These are phyloP conservation scores for Leptura quadrifasciata DNA, from an alignment of 2,888 invertebrate species.

Conservation along the genomic window DNA sequence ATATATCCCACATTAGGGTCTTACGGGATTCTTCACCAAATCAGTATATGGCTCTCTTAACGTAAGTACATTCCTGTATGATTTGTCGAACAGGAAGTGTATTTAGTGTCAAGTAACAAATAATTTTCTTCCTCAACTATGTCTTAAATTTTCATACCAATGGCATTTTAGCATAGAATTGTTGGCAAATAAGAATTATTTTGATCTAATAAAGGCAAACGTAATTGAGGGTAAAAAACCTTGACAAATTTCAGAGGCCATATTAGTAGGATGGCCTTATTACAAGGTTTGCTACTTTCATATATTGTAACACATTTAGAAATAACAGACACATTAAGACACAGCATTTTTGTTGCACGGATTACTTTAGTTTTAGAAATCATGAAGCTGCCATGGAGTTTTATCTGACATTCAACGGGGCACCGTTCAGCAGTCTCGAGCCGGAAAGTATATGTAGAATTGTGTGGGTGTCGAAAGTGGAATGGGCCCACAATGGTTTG, in stretches of 20 bases:
- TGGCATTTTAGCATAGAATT: no score
- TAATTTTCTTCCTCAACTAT: no score
- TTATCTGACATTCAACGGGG: conserved; percentile 94
- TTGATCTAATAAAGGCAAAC: no score
- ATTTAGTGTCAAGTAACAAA: no score
- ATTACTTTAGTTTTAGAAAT: conserved; percentile 77
- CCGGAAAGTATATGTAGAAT: conserved; percentile 93
- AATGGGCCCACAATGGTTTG: conserved; percentile 86
- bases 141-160: no score
- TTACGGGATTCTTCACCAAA: conserved; percentile 94
- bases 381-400: conserved; percentile 92
- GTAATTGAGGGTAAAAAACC: no score
- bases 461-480: conserved; percentile 96
- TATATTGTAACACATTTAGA: no score
- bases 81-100: neutral
- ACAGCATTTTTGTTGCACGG: neutral
- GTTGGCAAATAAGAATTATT: no score
- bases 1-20: conserved; percentile 93
- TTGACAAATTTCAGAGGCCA: no score
- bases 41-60: conserved; percentile 97
- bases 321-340: no score
- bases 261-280: no score
- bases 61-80: conserved; percentile 75
- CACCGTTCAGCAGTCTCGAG: conserved; percentile 94
- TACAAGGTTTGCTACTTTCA: no score